Conservation (phyloP, 1,140 invertebrate species). For the Diachasmimorpha longicaudata region DNA sequence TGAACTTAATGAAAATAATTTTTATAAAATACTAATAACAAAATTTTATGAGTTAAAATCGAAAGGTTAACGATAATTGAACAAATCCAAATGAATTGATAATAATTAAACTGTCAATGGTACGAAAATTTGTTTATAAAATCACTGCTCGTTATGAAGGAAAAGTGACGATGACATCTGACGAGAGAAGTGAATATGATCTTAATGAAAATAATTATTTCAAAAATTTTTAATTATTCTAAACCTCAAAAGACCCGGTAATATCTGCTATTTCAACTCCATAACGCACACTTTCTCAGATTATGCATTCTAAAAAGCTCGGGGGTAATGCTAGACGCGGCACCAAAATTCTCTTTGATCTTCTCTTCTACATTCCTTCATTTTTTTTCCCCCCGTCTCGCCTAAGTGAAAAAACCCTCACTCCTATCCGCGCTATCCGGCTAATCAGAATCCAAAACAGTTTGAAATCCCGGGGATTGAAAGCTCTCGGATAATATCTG, state of each 20-base stretch:
- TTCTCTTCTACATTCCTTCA: constrained; percentile 1
- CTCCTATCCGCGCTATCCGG: neutral
- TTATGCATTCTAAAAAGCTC: constrained; percentile 41
- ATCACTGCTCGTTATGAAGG: neutral
- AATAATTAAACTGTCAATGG: too few species aligned
- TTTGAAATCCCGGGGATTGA: neutral
- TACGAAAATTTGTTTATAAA: too few species aligned
- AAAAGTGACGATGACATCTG: too few species aligned
- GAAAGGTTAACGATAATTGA: too few species aligned
- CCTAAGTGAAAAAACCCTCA: neutral
- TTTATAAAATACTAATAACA: too few species aligned
- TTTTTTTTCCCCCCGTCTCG: neutral
- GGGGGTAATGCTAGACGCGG: constrained; percentile 32
- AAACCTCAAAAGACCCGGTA: neutral
- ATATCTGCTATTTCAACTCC: neutral
- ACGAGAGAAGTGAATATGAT: too few species aligned
- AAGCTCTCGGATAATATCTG: neutral
- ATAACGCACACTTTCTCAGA: constrained; percentile 17
- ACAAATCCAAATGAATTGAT: too few species aligned
- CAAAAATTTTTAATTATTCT: neutral
- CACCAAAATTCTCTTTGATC: constrained; percentile 36
- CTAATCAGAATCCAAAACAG: neutral
- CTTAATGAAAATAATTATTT: neutral
- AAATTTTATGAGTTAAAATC: too few species aligned
- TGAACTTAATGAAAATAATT: too few species aligned